Conservation (phyloP, 2,797 vertebrate species). For the Muscicapa comitata region DNA sequence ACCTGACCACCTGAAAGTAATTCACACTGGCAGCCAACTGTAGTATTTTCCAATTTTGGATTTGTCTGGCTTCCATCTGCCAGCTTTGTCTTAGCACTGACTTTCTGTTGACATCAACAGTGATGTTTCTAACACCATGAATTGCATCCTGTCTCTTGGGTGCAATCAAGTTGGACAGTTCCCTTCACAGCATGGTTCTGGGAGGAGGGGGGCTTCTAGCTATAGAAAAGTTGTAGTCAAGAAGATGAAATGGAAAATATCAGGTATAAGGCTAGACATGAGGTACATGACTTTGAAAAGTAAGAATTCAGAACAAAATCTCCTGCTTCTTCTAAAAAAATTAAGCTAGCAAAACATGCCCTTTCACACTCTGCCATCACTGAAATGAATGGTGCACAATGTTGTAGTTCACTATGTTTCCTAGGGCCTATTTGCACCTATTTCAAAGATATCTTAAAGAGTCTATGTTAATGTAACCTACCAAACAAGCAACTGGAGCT, state of each 20-base stretch:
- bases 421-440: not conserved
- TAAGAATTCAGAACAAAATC: not conserved
- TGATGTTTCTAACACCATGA: not conserved
- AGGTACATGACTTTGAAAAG: not conserved
- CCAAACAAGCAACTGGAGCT: not conserved
- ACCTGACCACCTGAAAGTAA: slow-evolving; percentile 69
- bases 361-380: not conserved
- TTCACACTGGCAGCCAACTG: slow-evolving; percentile 61
- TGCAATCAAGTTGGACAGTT: not conserved
- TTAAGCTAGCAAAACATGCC: not conserved
- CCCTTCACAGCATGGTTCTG: not conserved
- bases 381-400: not conserved
- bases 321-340: not conserved
- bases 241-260: not conserved
- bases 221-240: not conserved
- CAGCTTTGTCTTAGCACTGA: slow-evolving; percentile 32
- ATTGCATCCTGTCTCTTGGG: slow-evolving; percentile 7
- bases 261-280: not conserved
- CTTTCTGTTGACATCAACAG: slow-evolving; percentile 17
- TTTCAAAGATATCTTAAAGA: not conserved
- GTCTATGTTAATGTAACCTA: not conserved
- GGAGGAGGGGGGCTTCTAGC: not conserved
- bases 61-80: slow-evolving; percentile 57
- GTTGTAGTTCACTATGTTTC: not conserved
- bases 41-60: slow-evolving; percentile 55